These are phyloP conservation scores for Alethe castanea DNA, from an alignment of 2,113 vertebrate species.

Conservation along the genomic window DNA sequence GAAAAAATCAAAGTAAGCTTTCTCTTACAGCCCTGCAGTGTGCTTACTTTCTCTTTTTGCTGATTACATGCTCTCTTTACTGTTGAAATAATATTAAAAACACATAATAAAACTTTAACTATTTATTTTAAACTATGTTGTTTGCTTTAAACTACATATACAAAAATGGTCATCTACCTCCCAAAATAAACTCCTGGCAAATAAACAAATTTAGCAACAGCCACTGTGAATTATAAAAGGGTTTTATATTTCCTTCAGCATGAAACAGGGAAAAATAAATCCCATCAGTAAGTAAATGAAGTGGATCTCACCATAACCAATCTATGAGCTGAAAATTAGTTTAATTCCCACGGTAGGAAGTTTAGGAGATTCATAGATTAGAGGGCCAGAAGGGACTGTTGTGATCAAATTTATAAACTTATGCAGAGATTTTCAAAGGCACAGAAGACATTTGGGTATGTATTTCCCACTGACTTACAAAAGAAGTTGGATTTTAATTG, in stretches of 20 bases:
- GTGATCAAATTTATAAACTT: slow-evolving; percentile 56
- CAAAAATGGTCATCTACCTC: neutral
- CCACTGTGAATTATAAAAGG: neutral
- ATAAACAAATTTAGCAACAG: neutral
- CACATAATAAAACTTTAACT: neutral
- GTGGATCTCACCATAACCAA: slow-evolving; percentile 66
- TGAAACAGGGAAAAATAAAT: slow-evolving; percentile 59
- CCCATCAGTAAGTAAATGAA: slow-evolving; percentile 67
- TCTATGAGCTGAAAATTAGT: slow-evolving; percentile 61
- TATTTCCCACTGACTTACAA: neutral
- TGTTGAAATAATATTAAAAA: slow-evolving; percentile 4
- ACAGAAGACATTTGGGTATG: slow-evolving; percentile 8
- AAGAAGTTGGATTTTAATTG: slow-evolving; percentile 9
- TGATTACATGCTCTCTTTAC: neutral
- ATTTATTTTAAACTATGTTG: neutral
- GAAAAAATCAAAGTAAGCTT: slow-evolving; percentile 12
- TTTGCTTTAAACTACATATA: neutral
- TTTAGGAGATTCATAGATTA: slow-evolving; percentile 61
- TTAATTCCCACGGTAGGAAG: slow-evolving; percentile 47
- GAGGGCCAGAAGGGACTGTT: slow-evolving; percentile 13
- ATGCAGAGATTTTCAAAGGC: slow-evolving; percentile 46
- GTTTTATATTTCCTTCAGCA: slow-evolving; percentile 39
- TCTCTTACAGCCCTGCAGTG: neutral
- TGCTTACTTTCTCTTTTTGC: neutral
- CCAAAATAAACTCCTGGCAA: neutral